A percentile compares a stretch with the other conserved stretches of the same genome.
Evolutionary conservation across 2,113 vertebrate genomes (phyloP).

Genomic region (Eublepharis macularius): DNA sequence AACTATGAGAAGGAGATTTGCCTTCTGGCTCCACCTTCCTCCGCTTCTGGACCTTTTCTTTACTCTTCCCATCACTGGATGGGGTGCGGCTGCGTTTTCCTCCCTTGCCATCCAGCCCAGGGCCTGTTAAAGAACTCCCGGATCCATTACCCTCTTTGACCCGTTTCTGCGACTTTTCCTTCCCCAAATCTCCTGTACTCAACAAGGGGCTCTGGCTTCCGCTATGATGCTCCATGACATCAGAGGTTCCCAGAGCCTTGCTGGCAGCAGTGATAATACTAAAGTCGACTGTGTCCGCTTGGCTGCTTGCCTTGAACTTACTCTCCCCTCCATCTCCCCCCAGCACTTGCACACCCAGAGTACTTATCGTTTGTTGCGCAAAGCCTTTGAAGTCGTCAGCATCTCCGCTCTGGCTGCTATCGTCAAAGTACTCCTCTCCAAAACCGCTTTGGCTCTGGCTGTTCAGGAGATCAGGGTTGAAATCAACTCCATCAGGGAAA

Average conservation of each 20-base stretch:
- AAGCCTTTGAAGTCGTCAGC: slow-evolving; percentile 93
- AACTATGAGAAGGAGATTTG: slow-evolving; percentile 94
- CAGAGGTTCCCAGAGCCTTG: slow-evolving; percentile 82
- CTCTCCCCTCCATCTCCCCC: slow-evolving; percentile 75
- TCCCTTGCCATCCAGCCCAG: slow-evolving; percentile 85
- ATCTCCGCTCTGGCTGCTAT: slow-evolving; percentile 94
- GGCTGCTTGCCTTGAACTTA: slow-evolving; percentile 77
- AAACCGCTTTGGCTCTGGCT: slow-evolving; percentile 87
- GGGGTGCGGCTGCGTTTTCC: slow-evolving; percentile 94
- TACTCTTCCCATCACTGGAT: slow-evolving; percentile 94
- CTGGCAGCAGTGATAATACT: slow-evolving; percentile 80
- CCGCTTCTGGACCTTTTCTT: slow-evolving; percentile 94
- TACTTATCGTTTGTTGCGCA: slow-evolving; percentile 78
- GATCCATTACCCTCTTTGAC: slow-evolving; percentile 82
- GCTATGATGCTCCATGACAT: slow-evolving; percentile 87
- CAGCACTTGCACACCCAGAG: slow-evolving; percentile 77
- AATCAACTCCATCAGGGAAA: slow-evolving; percentile 91
- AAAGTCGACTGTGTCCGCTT: slow-evolving; percentile 80
- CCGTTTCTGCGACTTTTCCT: slow-evolving; percentile 83
- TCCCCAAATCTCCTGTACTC: slow-evolving; percentile 80
- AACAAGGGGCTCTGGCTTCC: slow-evolving; percentile 92
- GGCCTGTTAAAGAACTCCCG: slow-evolving; percentile 72
- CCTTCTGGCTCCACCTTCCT: slow-evolving; percentile 94
- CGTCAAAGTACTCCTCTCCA: slow-evolving; percentile 90
- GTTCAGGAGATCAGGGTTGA: slow-evolving; percentile 92